Conservation (phyloP, 2,888 invertebrate species). For the Drosophila dives region DNA sequence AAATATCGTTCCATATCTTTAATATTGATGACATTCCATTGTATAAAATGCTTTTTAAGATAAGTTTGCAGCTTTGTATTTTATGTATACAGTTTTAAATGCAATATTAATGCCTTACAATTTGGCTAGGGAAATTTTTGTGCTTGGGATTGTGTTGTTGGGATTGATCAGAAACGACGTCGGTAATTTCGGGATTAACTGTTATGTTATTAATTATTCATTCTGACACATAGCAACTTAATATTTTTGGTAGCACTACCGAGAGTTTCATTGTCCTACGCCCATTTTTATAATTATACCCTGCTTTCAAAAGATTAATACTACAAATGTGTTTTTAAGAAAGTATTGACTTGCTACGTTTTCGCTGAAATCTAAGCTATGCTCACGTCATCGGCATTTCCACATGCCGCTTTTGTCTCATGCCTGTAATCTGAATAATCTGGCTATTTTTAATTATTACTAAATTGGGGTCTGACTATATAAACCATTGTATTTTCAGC, state of each 20-base stretch:
- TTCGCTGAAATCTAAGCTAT: background rate
- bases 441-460: no score
- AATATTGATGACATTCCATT: background rate
- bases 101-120: no score
- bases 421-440: no score
- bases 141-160: no score
- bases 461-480: no score
- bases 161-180: background rate
- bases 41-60: background rate
- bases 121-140: background rate
- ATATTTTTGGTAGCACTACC: background rate
- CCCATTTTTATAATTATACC: background rate
- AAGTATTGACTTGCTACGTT: background rate
- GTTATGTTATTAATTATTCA: background rate
- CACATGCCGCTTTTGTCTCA: no score
- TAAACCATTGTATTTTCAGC: no score
- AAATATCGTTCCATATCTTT: background rate
- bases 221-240: background rate
- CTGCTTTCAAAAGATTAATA: background rate
- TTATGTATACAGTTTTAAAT: background rate
- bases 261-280: background rate
- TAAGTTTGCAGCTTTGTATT: background rate
- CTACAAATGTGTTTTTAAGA: background rate
- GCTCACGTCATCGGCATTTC: background rate
- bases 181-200: background rate